Percentiles rank a stretch among this genome's conserved stretches.
phyloP scores from a whole-genome alignment of 2,888 invertebrate species.

The Embidobia sp. region DNA sequence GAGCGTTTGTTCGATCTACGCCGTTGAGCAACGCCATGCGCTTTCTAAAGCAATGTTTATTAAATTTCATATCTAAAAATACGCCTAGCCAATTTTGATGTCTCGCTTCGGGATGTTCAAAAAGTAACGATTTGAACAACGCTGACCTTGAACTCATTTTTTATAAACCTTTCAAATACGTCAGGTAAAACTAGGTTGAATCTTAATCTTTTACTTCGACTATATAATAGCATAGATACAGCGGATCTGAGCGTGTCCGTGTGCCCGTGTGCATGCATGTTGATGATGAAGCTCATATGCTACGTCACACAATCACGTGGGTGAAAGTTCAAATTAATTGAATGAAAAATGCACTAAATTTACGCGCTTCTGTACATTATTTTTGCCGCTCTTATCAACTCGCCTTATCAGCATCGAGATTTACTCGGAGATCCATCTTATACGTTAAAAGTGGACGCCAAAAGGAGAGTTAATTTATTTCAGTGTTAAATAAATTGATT shows the following conservation, averaged over 20 bases:
- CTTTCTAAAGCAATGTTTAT: background rate
- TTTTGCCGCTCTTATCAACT: too few species aligned
- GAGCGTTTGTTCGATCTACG: background rate
- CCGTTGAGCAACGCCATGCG: background rate
- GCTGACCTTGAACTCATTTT: constrained; percentile 27
- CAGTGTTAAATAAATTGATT: too few species aligned
- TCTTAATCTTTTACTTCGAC: constrained; percentile 16
- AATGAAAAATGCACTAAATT: background rate
- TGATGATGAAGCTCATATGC: constrained; percentile 12
- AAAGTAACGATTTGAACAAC: constrained; percentile 4
- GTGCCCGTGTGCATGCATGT: background rate
- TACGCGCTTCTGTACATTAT: too few species aligned
- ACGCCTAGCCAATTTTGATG: background rate
- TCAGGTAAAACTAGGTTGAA: constrained; percentile 18
- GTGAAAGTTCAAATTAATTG: constrained; percentile 12
- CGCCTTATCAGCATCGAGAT: too few species aligned
- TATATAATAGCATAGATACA: background rate
- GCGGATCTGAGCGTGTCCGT: background rate
- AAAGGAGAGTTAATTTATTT: too few species aligned
- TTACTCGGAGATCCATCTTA: too few species aligned
- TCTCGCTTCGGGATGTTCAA: background rate
- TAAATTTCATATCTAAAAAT: constrained; percentile 18
- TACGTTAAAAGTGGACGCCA: too few species aligned
- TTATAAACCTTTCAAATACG: constrained; percentile 16
- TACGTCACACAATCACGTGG: constrained; percentile 1